A percentile compares a stretch with the other conserved stretches of the same genome.
Conservation (phyloP, 1,140 invertebrate species). For the Cyclina sinensis region DNA sequence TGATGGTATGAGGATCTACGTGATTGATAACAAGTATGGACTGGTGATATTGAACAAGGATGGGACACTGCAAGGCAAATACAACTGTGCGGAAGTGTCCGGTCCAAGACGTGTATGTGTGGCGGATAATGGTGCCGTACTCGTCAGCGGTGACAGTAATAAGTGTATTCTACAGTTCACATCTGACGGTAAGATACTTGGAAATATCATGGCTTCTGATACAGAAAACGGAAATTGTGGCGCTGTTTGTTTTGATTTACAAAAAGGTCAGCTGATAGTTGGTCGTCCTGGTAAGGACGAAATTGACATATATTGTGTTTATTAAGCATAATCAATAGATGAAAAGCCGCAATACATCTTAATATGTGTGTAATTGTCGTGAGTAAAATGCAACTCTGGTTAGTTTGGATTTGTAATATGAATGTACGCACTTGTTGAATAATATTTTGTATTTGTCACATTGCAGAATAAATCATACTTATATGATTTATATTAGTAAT, state of each 20-base stretch:
- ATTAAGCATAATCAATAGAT: no score
- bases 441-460: no score
- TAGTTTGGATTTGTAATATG: no score
- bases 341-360: no score
- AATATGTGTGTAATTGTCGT: no score
- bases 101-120: background rate
- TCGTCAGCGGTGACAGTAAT: background rate
- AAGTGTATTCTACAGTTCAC: conserved; percentile 15
- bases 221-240: background rate
- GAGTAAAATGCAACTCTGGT: no score
- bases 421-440: no score
- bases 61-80: background rate
- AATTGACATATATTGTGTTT: background rate
- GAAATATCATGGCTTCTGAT: background rate
- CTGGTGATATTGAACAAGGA: background rate
- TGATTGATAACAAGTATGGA: background rate
- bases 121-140: background rate
- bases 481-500: no score
- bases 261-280: background rate
- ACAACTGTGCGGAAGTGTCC: background rate
- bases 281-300: background rate
- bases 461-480: no score
- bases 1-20: background rate
- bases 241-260: background rate
- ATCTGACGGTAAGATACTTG: background rate